These are phyloP conservation scores for Nudaria mundana DNA, from an alignment of 2,888 invertebrate species.

Conservation along the genomic window DNA sequence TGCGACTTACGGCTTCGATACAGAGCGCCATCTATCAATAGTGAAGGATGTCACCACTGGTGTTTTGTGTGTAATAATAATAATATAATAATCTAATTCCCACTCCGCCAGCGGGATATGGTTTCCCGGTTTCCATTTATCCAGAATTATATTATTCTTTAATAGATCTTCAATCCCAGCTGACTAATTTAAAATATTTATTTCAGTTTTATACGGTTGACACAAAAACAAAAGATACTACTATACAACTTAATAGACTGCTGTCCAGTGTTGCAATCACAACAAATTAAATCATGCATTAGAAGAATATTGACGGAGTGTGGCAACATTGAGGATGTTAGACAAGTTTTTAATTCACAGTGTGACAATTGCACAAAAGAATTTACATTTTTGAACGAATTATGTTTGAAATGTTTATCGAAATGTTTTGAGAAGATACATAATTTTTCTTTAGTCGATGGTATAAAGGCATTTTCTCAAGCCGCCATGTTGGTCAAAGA, in stretches of 20 bases:
- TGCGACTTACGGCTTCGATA: too few species aligned
- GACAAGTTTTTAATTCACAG: conserved; percentile 35
- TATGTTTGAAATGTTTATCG: conserved; percentile 63
- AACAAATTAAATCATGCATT: conserved; percentile 61
- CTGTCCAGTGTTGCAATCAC: conserved; percentile 48
- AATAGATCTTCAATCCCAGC: too few species aligned
- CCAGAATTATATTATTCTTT: too few species aligned
- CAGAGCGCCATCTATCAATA: too few species aligned
- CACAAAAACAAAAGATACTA: conserved; percentile 57
- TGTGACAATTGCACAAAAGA: conserved; percentile 52
- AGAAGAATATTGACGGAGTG: conserved; percentile 63
- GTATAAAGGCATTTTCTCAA: conserved; percentile 64
- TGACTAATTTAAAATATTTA: not conserved
- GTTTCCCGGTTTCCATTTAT: too few species aligned
- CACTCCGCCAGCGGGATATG: too few species aligned
- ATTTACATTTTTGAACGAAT: conserved; percentile 49
- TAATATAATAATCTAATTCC: too few species aligned
- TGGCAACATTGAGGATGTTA: conserved; percentile 52
- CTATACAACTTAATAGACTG: conserved; percentile 67
- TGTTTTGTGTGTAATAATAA: too few species aligned
- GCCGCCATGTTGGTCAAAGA: conserved; percentile 59
- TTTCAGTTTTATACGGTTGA: conserved; percentile 60
- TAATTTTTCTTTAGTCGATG: conserved; percentile 58
- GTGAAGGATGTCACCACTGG: too few species aligned
- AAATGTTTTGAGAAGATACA: conserved; percentile 58